Evolutionary conservation across 2,797 vertebrate genomes (phyloP).

Genomic region (Lycodopsis pacificus): DNA sequence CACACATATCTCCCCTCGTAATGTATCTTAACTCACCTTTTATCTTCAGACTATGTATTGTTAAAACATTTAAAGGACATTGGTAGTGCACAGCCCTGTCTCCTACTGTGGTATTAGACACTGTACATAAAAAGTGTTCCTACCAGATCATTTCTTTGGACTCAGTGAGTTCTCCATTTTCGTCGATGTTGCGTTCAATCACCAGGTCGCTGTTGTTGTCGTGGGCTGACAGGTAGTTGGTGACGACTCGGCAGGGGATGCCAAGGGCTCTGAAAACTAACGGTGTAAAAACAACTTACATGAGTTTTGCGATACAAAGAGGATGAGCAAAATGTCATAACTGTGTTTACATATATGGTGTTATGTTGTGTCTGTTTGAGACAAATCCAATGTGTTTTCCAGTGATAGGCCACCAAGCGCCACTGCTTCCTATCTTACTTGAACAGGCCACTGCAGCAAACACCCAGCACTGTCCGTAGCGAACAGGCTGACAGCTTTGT

Average conservation of each 20-base stretch:
- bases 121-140: conserved; percentile 17
- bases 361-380: conserved; percentile 7
- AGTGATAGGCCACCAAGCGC: conserved; percentile 28
- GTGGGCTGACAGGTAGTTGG: conserved; percentile 94
- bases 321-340: background rate
- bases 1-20: background rate
- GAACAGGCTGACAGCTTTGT: conserved; percentile 87
- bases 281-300: background rate
- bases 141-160: conserved; percentile 89
- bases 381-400: conserved; percentile 33
- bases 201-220: conserved; percentile 93
- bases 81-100: background rate
- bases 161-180: conserved; percentile 75
- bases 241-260: conserved; percentile 91
- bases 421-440: conserved; percentile 79
- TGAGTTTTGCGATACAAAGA: background rate
- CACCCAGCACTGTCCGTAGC: conserved; percentile 98
- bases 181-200: conserved; percentile 87
- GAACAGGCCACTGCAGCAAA: conserved; percentile 96
- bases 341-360: background rate
- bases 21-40: background rate
- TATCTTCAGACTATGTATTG: background rate
- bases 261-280: conserved; percentile 93
- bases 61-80: background rate
- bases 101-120: background rate